A percentile compares a stretch with the other conserved stretches of the same genome.
Conservation (phyloP, 2,888 invertebrate species). For the Agrochola circellaris region DNA sequence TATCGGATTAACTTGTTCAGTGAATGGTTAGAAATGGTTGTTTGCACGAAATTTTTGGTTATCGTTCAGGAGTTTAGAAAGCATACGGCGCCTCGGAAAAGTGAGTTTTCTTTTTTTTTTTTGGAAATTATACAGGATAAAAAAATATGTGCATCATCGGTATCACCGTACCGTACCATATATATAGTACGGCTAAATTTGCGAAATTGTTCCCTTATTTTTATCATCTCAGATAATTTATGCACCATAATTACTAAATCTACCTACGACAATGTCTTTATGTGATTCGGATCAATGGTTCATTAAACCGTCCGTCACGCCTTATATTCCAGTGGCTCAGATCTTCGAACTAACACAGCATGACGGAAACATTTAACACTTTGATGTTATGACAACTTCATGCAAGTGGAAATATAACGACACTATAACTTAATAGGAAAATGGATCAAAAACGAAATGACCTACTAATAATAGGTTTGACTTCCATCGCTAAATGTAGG, state of each 20-base stretch:
- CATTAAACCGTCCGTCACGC: constrained; percentile 52
- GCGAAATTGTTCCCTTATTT: neutral
- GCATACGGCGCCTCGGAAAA: constrained; percentile 63
- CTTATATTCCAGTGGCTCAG: constrained; percentile 34
- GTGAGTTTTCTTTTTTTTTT: constrained; percentile 69
- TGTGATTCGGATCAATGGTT: constrained; percentile 44
- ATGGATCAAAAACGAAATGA: neutral
- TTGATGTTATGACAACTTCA: constrained; percentile 49
- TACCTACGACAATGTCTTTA: constrained; percentile 10
- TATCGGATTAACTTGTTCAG: constrained; percentile 58
- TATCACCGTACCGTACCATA: too few species aligned
- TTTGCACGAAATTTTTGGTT: constrained; percentile 72
- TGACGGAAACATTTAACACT: constrained; percentile 54
- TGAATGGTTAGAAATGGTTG: constrained; percentile 69
- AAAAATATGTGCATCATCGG: too few species aligned
- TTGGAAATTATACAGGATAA: neutral
- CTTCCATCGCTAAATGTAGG: neutral
- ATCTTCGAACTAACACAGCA: constrained; percentile 51
- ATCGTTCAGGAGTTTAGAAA: constrained; percentile 71
- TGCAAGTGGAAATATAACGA: constrained; percentile 30
- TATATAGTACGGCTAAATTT: too few species aligned
- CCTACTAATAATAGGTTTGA: neutral
- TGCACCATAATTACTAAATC: constrained; percentile 24
- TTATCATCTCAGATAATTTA: neutral
- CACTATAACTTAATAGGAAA: constrained; percentile 40